phyloP scores from a whole-genome alignment of 2,888 invertebrate species.

The Agonum fuliginosum region DNA sequence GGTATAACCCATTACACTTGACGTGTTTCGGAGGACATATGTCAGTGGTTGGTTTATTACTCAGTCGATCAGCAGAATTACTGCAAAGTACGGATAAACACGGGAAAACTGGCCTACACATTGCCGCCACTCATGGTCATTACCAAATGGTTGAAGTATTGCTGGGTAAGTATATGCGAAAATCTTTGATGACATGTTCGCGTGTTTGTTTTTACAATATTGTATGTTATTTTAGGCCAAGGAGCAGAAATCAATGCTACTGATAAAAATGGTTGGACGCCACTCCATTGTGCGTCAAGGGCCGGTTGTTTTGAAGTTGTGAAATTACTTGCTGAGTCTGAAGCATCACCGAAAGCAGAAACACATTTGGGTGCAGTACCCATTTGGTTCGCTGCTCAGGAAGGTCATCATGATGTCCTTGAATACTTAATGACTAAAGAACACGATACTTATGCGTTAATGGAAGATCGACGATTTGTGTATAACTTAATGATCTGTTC shows the following conservation, averaged over 20 bases:
- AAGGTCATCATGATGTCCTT: constrained; percentile 96
- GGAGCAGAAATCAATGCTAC: constrained; percentile 99
- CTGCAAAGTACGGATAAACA: constrained; percentile 94
- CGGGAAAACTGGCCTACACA: constrained; percentile 97
- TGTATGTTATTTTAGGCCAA: constrained; percentile 77
- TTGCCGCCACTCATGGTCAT: constrained; percentile 97
- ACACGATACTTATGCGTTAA: constrained; percentile 96
- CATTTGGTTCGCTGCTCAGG: constrained; percentile 98
- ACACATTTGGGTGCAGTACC: constrained; percentile 95
- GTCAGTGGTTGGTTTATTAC: constrained; percentile 95
- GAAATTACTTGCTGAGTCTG: constrained; percentile 94
- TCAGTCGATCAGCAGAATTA: constrained; percentile 96
- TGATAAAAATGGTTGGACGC: constrained; percentile 97
- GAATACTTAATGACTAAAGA: constrained; percentile 98
- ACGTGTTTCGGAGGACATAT: constrained; percentile 99
- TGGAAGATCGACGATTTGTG: constrained; percentile 98
- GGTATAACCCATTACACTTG: constrained; percentile 96
- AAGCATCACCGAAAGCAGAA: constrained; percentile 95
- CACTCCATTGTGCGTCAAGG: constrained; percentile 94
- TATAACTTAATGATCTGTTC: constrained; percentile 99
- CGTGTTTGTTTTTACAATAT: constrained; percentile 56
- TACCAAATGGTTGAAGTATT: constrained; percentile 99
- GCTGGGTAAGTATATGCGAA: constrained; percentile 96
- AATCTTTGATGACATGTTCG: constrained; percentile 88
- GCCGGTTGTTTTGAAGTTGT: constrained; percentile 97